These are phyloP conservation scores for Vimba vimba DNA, from an alignment of 2,113 vertebrate genomes.

Conservation along the genomic window DNA sequence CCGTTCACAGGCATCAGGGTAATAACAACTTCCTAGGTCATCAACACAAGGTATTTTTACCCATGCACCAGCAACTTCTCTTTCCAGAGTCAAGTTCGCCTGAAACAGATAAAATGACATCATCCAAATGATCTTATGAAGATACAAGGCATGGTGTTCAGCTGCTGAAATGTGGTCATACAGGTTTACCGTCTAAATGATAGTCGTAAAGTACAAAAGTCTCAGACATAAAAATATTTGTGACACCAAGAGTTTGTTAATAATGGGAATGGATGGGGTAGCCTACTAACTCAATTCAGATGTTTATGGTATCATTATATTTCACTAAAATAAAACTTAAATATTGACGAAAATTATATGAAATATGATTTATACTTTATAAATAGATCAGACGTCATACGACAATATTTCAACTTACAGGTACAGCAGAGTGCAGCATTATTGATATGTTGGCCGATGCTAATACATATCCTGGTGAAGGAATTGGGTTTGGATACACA, in stretches of 20 bases:
- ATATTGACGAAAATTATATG: neutral
- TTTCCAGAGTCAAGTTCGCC: slow-evolving; percentile 82
- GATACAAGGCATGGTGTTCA: neutral
- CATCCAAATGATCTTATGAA: neutral
- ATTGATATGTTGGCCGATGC: slow-evolving; percentile 68
- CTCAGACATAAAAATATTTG: neutral
- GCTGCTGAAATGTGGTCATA: neutral
- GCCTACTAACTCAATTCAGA: neutral
- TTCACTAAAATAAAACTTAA: neutral
- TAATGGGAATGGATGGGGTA: neutral
- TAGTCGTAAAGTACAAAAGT: neutral
- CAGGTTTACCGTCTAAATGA: neutral
- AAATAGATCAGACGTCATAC: neutral
- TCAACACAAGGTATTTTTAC: slow-evolving; percentile 88
- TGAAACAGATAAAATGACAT: slow-evolving; percentile 57
- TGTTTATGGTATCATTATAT: neutral
- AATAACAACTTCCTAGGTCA: slow-evolving; percentile 87
- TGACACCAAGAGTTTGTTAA: neutral
- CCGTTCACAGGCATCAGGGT: slow-evolving; percentile 74
- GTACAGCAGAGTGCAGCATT: slow-evolving; percentile 62
- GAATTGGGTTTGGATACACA: slow-evolving; percentile 74
- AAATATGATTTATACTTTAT: too few species aligned
- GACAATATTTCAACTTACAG: slow-evolving; percentile 63
- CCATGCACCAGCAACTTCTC: slow-evolving; percentile 86
- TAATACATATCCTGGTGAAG: slow-evolving; percentile 70